Conservation (phyloP, 2,797 vertebrate genomes). For the Labeo calbasu region DNA sequence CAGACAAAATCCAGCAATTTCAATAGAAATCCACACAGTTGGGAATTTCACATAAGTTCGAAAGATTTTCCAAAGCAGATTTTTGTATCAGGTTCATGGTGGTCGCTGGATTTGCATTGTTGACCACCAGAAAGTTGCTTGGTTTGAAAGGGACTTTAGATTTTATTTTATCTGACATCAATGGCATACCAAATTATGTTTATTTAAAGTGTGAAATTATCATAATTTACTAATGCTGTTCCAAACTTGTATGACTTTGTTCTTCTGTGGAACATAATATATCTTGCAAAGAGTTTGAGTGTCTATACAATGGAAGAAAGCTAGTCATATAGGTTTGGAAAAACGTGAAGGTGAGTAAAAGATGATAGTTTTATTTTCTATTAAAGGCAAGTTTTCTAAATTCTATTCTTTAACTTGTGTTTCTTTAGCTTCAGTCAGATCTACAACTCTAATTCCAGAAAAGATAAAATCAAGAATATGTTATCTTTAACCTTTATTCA, state of each 20-base stretch:
- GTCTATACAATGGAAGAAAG: neutral
- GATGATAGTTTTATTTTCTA: neutral
- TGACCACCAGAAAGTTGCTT: neutral
- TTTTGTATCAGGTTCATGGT: neutral
- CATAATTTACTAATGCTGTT: neutral
- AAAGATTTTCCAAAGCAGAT: neutral
- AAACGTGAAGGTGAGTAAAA: neutral
- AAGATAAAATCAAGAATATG: no score
- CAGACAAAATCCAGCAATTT: neutral
- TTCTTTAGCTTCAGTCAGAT: neutral
- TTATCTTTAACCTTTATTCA: no score
- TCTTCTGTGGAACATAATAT: neutral
- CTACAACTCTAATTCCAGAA: no score
- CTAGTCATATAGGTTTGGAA: neutral
- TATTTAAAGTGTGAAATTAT: neutral
- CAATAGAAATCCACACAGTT: neutral
- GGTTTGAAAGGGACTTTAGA: neutral
- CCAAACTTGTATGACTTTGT: neutral
- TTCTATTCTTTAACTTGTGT: neutral
- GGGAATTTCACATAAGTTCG: neutral
- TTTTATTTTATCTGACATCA: neutral
- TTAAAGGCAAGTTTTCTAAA: no score
- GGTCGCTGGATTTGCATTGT: neutral
- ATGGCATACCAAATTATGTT: neutral
- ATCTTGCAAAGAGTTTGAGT: neutral